Conservation (phyloP, 2,888 invertebrate genomes). For the Aplocera efformata region DNA sequence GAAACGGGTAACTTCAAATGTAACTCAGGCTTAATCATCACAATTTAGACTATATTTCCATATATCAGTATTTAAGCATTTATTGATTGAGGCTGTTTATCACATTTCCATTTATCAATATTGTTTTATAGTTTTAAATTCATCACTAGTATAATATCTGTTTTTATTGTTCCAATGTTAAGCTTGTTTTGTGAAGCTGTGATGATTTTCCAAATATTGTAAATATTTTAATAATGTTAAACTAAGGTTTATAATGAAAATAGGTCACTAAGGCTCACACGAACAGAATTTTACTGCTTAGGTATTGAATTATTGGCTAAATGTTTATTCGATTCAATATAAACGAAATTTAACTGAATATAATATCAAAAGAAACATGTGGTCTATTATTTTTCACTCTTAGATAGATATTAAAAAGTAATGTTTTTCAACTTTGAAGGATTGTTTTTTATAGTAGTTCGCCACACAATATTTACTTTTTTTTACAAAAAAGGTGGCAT, state of each 20-base stretch:
- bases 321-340: slow-evolving; percentile 79
- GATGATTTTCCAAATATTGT: slow-evolving; percentile 79
- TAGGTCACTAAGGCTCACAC: slow-evolving; percentile 73
- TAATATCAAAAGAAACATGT: slow-evolving; percentile 47
- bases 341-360: slow-evolving; percentile 76
- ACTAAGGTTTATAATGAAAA: slow-evolving; percentile 61
- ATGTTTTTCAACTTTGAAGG: no score
- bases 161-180: slow-evolving; percentile 73
- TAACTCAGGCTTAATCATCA: no score
- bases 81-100: slow-evolving; percentile 65
- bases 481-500: no score
- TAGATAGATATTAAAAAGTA: no score
- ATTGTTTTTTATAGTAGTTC: no score
- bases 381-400: slow-evolving; percentile 12
- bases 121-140: slow-evolving; percentile 69
- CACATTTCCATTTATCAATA: slow-evolving; percentile 32
- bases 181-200: slow-evolving; percentile 80
- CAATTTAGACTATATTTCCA: slow-evolving; percentile 12
- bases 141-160: slow-evolving; percentile 50
- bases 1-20: no score
- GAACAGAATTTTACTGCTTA: slow-evolving; percentile 71
- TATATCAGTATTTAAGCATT: slow-evolving; percentile 74
- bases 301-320: slow-evolving; percentile 72
- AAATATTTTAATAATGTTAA: slow-evolving; percentile 72
- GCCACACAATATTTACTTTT: no score